A percentile compares a stretch with the other conserved stretches of the same genome.
Evolutionary conservation across 1,140 invertebrate genomes (phyloP).

Genomic region (Bombus pyrosoma): DNA sequence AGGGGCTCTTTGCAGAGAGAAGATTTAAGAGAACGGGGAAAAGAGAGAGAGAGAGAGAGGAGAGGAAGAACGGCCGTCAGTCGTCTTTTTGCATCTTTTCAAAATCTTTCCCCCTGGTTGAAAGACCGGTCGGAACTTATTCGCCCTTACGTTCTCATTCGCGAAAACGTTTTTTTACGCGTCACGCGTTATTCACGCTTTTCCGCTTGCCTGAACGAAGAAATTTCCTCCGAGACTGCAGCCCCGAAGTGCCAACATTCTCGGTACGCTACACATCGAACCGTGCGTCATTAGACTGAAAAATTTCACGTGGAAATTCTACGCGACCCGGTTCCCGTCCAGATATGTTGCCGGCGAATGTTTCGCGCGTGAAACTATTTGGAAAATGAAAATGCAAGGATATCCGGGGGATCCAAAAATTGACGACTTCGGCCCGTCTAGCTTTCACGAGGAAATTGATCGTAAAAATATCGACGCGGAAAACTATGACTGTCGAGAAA

Average conservation of each 20-base stretch:
- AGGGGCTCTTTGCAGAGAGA: slow-evolving; percentile 4
- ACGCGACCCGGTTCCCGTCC: background rate
- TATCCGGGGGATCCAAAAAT: background rate
- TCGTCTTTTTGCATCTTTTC: slow-evolving; percentile 29
- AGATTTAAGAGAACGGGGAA: slow-evolving; percentile 21
- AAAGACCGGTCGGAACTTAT: background rate
- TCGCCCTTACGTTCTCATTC: slow-evolving; percentile 11
- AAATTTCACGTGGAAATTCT: slow-evolving; percentile 6
- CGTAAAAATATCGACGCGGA: slow-evolving; percentile 38
- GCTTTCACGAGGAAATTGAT: slow-evolving; percentile 53
- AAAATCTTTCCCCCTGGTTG: background rate
- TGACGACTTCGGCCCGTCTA: background rate
- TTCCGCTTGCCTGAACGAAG: background rate
- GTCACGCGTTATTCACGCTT: slow-evolving; percentile 30
- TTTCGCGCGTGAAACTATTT: slow-evolving; percentile 22
- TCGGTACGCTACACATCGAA: background rate
- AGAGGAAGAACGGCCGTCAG: background rate
- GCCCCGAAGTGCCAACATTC: background rate
- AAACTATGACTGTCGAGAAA: background rate
- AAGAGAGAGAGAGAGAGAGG: background rate
- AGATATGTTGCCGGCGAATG: background rate
- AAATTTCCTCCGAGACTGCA: background rate
- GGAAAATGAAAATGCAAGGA: slow-evolving; percentile 10
- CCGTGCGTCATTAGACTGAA: slow-evolving; percentile 6
- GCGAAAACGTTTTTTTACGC: slow-evolving; percentile 28